A percentile compares a stretch with the other conserved stretches of the same genome.
Evolutionary conservation across 2,888 invertebrate genomes (phyloP).

Genomic region (Diachrysia chrysitis): DNA sequence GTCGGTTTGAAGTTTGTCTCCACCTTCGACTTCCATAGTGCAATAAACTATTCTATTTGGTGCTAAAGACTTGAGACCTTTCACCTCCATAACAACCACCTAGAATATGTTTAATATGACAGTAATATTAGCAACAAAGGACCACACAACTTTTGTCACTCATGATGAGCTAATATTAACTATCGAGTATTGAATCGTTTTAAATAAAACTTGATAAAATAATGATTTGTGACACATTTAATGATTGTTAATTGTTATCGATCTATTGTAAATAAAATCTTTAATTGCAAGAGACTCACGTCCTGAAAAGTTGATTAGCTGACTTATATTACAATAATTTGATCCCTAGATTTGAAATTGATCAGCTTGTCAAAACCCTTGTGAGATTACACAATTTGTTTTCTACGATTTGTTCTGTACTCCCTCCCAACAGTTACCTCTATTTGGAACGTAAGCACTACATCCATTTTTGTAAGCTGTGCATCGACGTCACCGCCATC

Average conservation of each 20-base stretch:
- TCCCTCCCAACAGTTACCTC: slow-evolving; percentile 93
- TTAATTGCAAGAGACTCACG: no score
- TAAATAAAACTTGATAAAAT: neutral
- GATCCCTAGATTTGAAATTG: no score
- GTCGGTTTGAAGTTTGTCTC: slow-evolving; percentile 99
- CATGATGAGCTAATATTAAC: neutral
- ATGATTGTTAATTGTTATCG: no score
- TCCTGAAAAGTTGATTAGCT: no score
- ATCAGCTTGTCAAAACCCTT: neutral
- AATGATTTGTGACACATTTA: neutral
- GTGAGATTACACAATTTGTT: no score
- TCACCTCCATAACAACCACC: slow-evolving; percentile 99
- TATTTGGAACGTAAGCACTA: slow-evolving; percentile 98
- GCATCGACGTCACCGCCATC: slow-evolving; percentile 98
- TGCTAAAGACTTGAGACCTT: slow-evolving; percentile 98
- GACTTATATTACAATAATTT: no score
- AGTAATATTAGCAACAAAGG: slow-evolving; percentile 10
- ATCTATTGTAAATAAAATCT: no score
- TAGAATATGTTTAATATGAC: slow-evolving; percentile 79
- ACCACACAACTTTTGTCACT: neutral
- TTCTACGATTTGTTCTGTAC: neutral
- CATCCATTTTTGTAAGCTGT: slow-evolving; percentile 99
- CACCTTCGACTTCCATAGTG: slow-evolving; percentile 99
- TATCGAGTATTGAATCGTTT: neutral
- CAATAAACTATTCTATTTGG: slow-evolving; percentile 99